Percentiles rank a stretch among this genome's conserved stretches.
These are phyloP conservation scores for Arvicanthis niloticus DNA, from an alignment of 2,113 vertebrate species.

Conservation along the genomic window DNA sequence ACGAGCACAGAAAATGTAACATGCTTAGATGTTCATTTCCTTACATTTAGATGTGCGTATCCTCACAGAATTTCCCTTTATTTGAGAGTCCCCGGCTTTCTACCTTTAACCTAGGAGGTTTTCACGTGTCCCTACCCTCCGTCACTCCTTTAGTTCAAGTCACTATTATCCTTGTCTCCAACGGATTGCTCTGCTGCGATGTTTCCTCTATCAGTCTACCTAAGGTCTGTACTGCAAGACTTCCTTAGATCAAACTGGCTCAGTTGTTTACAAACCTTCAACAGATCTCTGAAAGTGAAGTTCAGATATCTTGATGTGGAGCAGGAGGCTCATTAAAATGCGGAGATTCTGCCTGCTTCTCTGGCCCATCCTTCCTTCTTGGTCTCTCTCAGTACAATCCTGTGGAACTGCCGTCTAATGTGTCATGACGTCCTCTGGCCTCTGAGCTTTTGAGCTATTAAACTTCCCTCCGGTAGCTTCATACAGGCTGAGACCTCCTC, in stretches of 20 bases:
- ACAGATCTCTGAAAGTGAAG: not conserved
- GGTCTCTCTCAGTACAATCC: not conserved
- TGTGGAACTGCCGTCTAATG: not conserved
- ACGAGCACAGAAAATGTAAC: not conserved
- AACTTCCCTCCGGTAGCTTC: not conserved
- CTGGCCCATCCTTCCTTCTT: not conserved
- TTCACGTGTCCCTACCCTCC: not conserved
- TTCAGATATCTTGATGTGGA: not conserved
- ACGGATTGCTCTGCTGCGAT: not conserved
- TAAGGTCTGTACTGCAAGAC: not conserved
- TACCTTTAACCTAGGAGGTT: not conserved
- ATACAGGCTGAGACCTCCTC: not conserved
- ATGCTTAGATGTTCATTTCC: not conserved
- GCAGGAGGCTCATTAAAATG: not conserved
- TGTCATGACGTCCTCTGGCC: not conserved
- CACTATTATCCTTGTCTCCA: not conserved
- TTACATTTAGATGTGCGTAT: not conserved
- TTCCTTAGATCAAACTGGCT: not conserved
- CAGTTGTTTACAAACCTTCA: not conserved
- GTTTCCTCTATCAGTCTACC: not conserved
- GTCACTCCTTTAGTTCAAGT: not conserved
- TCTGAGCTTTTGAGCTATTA: not conserved
- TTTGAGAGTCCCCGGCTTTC: not conserved
- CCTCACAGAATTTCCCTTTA: not conserved
- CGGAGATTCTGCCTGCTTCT: not conserved